Conservation (phyloP, 2,888 invertebrate species). For the Drosophila trichaetosa region DNA sequence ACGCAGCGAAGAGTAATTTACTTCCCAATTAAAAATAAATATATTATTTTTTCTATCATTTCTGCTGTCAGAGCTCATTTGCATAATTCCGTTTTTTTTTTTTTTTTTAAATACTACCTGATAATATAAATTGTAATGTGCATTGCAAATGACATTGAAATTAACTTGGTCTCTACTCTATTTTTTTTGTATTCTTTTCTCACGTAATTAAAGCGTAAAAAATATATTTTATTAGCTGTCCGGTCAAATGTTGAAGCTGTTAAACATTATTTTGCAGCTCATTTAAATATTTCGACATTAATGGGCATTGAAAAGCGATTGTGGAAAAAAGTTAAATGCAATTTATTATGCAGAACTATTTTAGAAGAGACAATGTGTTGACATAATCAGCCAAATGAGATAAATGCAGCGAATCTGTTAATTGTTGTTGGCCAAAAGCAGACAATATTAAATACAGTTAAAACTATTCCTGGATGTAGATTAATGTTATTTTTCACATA, state of each 20-base stretch:
- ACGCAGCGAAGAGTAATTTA: conserved; percentile 4
- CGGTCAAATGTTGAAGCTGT: conserved; percentile 27
- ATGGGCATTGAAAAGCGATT: conserved; percentile 49
- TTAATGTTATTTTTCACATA: conserved; percentile 8
- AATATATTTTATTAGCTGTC: conserved; percentile 33
- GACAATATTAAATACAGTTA: conserved; percentile 16
- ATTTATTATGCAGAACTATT: conserved; percentile 39
- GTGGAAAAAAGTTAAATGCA: conserved; percentile 7
- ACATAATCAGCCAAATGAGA: conserved; percentile 54
- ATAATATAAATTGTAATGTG: conserved; percentile 39
- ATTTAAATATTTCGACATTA: conserved; percentile 56
- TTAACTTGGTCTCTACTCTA: conserved; percentile 3
- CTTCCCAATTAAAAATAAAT: conserved; percentile 18
- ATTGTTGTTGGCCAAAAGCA: conserved; percentile 22
- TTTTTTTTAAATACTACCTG: conserved; percentile 10
- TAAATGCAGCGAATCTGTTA: conserved; percentile 30
- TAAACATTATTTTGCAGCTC: conserved; percentile 21
- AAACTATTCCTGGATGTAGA: conserved; percentile 12
- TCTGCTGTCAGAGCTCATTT: conserved; percentile 44
- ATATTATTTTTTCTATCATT: conserved; percentile 19
- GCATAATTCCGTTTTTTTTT: conserved; percentile 9
- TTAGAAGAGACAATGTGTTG: conserved; percentile 31
- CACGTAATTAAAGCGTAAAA: conserved; percentile 39
- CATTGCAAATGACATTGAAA: conserved; percentile 54
- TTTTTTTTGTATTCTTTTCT: neutral